Evolutionary conservation across 2,888 invertebrate species (phyloP).

Genomic region (Meliscaeva auricollis): DNA sequence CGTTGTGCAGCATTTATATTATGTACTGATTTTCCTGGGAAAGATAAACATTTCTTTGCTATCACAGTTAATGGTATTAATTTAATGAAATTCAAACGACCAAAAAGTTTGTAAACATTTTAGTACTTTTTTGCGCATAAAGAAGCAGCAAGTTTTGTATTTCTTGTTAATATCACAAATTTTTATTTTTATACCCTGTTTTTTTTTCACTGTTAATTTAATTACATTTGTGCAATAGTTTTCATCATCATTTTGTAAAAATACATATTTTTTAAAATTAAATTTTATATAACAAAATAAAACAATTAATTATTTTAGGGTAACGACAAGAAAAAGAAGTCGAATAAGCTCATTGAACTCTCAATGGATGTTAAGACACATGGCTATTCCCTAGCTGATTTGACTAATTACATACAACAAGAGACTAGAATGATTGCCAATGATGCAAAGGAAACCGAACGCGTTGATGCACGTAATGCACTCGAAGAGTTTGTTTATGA

Average conservation of each 20-base stretch:
- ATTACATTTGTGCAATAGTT: constrained; percentile 37
- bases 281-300: neutral
- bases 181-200: neutral
- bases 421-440: constrained; percentile 93
- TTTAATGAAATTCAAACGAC: neutral
- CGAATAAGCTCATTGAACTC: constrained; percentile 92
- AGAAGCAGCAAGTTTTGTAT: constrained; percentile 37
- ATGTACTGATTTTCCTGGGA: no score
- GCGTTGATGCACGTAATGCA: constrained; percentile 97
- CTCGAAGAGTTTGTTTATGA: constrained; percentile 99
- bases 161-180: constrained; percentile 3
- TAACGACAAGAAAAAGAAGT: constrained; percentile 90
- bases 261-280: neutral
- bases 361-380: constrained; percentile 91
- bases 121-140: neutral
- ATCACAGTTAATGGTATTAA: no score
- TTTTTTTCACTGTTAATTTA: constrained; percentile 11
- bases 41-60: no score
- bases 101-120: neutral
- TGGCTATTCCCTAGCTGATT: constrained; percentile 89
- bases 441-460: constrained; percentile 96
- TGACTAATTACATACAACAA: constrained; percentile 91
- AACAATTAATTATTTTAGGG: constrained; percentile 79
- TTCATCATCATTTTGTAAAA: constrained; percentile 45
- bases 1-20: no score